phyloP scores from a whole-genome alignment of 2,888 invertebrate genomes.

The Hyalella azteca region DNA sequence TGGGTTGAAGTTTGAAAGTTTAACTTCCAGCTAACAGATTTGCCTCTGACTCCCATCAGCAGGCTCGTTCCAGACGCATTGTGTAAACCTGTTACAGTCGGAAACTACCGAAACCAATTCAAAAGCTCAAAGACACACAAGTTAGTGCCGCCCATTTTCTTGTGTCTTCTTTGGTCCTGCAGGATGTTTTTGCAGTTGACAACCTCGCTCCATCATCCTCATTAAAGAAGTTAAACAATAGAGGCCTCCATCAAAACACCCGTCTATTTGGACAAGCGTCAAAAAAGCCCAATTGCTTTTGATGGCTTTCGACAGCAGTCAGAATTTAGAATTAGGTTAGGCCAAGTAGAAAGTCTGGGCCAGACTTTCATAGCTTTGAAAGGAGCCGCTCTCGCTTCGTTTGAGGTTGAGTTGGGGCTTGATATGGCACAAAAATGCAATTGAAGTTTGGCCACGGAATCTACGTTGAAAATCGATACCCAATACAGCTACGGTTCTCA shows the following conservation, averaged over 20 bases:
- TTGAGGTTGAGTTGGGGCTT: neutral
- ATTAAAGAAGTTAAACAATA: slow-evolving; percentile 37
- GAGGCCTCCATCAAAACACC: slow-evolving; percentile 20
- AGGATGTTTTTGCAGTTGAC: slow-evolving; percentile 20
- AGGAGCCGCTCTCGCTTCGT: neutral
- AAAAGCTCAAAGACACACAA: neutral
- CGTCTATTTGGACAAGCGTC: slow-evolving; percentile 29
- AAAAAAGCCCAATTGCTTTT: slow-evolving; percentile 27
- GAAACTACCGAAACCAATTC: neutral
- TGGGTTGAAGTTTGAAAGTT: no score
- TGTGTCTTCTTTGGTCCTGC: neutral
- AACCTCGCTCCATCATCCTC: slow-evolving; percentile 19
- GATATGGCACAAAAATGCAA: neutral
- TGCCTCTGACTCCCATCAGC: neutral
- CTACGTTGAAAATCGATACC: neutral
- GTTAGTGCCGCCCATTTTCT: neutral
- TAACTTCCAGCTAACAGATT: no score
- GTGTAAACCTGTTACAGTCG: neutral
- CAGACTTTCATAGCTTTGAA: neutral
- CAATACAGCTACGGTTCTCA: no score
- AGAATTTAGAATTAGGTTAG: slow-evolving; percentile 17
- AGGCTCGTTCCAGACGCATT: neutral
- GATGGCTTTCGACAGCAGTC: neutral
- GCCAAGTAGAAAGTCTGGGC: neutral
- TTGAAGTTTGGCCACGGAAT: neutral